Evolutionary conservation across 2,888 invertebrate genomes (phyloP).

Genomic region (Metacarcinus magister): DNA sequence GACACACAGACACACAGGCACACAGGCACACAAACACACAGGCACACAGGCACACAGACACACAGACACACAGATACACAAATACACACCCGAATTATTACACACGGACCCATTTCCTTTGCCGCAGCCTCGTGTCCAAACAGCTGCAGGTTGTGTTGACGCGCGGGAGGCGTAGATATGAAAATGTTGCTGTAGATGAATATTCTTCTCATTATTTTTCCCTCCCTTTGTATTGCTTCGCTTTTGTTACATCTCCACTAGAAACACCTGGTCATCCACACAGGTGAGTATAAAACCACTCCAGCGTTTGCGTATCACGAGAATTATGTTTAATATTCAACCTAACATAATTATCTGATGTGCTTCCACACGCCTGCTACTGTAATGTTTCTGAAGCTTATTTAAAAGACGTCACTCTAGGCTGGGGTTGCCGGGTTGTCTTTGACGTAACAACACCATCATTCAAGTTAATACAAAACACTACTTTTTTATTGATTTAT

Average conservation of each 20-base stretch:
- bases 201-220: neutral
- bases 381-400: too few species aligned
- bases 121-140: neutral
- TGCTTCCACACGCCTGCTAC: too few species aligned
- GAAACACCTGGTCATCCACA: too few species aligned
- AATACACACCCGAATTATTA: neutral
- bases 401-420: too few species aligned
- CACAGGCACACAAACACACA: neutral
- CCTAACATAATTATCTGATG: too few species aligned
- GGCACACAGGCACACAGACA: neutral
- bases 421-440: too few species aligned
- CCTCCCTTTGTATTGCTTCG: neutral
- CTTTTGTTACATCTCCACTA: neutral
- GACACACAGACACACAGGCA: neutral
- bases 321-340: too few species aligned
- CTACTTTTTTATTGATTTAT: too few species aligned
- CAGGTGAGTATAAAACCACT: neutral
- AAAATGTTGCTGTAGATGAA: neutral
- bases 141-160: conserved; percentile 8
- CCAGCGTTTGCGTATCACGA: neutral
- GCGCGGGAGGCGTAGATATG: neutral
- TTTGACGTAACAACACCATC: too few species aligned
- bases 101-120: conserved; percentile 53
- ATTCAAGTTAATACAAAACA: too few species aligned
- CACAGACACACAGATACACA: neutral